Evolutionary conservation across 2,888 invertebrate genomes (phyloP).

Genomic region (Drosophila algonquin): DNA sequence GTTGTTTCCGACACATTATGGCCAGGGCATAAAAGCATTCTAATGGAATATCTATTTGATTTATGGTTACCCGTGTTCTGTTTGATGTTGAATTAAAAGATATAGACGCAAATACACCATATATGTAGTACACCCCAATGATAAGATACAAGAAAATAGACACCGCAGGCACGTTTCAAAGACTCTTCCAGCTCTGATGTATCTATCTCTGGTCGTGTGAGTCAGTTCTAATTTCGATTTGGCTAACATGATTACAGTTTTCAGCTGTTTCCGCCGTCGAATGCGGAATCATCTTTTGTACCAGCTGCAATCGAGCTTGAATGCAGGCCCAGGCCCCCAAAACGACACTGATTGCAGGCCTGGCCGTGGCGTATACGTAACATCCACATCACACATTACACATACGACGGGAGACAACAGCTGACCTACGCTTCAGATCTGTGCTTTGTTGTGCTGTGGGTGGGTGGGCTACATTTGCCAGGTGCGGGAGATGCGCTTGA

Average conservation of each 20-base stretch:
- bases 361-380: conserved; percentile 65
- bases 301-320: conserved; percentile 19
- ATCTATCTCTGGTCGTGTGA: conserved; percentile 12
- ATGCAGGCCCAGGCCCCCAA: conserved; percentile 22
- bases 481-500: conserved; percentile 64
- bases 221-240: conserved; percentile 26
- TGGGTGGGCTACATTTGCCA: conserved; percentile 9
- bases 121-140: conserved; percentile 1
- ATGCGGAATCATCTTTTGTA: conserved; percentile 46
- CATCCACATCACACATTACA: conserved; percentile 51
- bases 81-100: conserved; percentile 70
- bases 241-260: conserved; percentile 24
- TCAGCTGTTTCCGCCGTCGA: conserved; percentile 31
- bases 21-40: conserved; percentile 41
- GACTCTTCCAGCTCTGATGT: conserved; percentile 5
- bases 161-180: not conserved
- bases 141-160: conserved; percentile 36
- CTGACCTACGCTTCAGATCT: conserved; percentile 32
- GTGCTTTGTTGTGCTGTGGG: conserved; percentile 10
- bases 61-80: conserved; percentile 54
- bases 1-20: conserved; percentile 61
- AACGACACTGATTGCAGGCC: conserved; percentile 60
- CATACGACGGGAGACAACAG: conserved; percentile 57
- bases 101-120: conserved; percentile 30
- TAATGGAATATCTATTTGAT: conserved; percentile 56